Evolutionary conservation across 2,797 vertebrate species (phyloP).

Genomic region (Tinamus major): DNA sequence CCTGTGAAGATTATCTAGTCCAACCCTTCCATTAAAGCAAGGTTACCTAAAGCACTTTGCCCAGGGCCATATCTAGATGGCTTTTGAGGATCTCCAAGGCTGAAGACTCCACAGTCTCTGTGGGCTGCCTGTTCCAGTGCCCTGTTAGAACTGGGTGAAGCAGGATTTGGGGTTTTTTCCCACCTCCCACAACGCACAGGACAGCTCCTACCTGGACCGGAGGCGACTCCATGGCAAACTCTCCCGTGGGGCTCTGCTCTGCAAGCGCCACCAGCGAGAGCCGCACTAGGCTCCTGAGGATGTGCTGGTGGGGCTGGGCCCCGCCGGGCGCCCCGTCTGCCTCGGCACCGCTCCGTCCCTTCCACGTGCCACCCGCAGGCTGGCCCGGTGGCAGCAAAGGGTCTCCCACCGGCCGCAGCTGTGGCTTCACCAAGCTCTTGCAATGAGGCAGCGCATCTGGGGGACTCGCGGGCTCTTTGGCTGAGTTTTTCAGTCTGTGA

Average conservation of each 20-base stretch:
- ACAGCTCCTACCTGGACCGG: constrained; percentile 89
- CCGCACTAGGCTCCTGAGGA: constrained; percentile 90
- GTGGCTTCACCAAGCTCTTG: constrained; percentile 71
- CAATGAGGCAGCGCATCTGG: constrained; percentile 5
- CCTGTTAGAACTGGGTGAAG: not conserved
- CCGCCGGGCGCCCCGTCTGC: constrained; percentile 58
- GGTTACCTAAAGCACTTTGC: too few relatives aligned
- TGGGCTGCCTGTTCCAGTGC: not conserved
- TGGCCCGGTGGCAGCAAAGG: not conserved
- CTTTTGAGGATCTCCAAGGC: not conserved
- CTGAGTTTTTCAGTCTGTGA: constrained; percentile 74
- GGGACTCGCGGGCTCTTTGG: constrained; percentile 50
- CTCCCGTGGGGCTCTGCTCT: constrained; percentile 85
- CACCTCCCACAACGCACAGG: accelerated
- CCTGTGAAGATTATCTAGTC: too few relatives aligned
- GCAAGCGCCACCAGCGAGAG: constrained; percentile 93
- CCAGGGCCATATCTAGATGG: too few relatives aligned
- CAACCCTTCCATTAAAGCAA: too few relatives aligned
- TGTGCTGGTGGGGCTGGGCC: constrained; percentile 82
- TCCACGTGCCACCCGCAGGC: constrained; percentile 71
- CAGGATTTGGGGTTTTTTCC: not conserved
- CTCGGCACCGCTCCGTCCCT: constrained; percentile 78
- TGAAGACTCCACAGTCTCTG: not conserved
- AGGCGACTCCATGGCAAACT: constrained; percentile 88
- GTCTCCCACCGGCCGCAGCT: constrained; percentile 3